These are phyloP conservation scores for Didymodactylos carnosus DNA, from an alignment of 2,888 invertebrate genomes.

Conservation along the genomic window DNA sequence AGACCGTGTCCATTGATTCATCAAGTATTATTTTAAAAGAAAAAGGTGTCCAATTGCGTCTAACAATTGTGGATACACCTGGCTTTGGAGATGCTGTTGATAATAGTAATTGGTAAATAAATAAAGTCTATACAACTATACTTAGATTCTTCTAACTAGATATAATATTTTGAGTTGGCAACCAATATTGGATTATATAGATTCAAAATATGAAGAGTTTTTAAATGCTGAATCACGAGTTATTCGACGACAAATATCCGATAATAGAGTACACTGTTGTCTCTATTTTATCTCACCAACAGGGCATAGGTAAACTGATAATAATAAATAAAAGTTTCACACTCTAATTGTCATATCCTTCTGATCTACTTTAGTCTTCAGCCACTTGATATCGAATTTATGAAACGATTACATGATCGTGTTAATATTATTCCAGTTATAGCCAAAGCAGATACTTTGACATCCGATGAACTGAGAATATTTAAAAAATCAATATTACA, in stretches of 20 bases:
- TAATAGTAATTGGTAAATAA: constrained; percentile 68
- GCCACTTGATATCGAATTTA: constrained; percentile 90
- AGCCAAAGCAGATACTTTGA: constrained; percentile 95
- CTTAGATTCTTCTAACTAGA: neutral
- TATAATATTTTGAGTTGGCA: constrained; percentile 51
- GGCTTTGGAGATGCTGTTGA: constrained; percentile 98
- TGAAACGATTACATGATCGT: constrained; percentile 93
- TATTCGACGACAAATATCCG: constrained; percentile 59
- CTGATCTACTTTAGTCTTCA: constrained; percentile 49
- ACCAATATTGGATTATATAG: constrained; percentile 87
- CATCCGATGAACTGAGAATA: constrained; percentile 77
- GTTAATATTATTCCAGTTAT: constrained; percentile 96
- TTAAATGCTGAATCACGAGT: constrained; percentile 88
- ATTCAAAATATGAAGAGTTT: constrained; percentile 84
- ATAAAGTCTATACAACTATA: neutral
- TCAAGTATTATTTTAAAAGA: constrained; percentile 81
- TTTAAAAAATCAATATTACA: constrained; percentile 92
- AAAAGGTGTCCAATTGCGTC: constrained; percentile 80
- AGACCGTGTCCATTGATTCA: constrained; percentile 52
- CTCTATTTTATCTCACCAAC: constrained; percentile 84
- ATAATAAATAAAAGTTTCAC: neutral
- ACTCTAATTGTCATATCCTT: neutral
- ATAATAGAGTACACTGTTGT: constrained; percentile 89
- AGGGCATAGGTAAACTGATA: constrained; percentile 49
- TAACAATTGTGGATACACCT: constrained; percentile 93